Evolutionary conservation across 1,140 invertebrate species (phyloP).

Genomic region (Calycopis cecrops): DNA sequence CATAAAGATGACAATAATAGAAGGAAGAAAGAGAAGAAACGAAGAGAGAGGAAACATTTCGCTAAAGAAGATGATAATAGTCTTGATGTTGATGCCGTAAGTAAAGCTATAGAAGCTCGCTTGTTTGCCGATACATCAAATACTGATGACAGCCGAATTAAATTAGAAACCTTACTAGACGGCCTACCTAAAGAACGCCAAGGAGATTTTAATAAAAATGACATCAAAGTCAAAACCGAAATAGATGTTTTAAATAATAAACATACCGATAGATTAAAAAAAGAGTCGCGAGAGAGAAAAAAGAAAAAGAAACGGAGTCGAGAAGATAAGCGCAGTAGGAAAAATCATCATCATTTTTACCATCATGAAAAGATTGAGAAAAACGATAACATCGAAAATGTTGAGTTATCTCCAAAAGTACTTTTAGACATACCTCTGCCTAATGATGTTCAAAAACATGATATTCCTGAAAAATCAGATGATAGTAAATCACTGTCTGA

Average conservation of each 20-base stretch:
- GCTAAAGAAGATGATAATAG: slow-evolving; percentile 83
- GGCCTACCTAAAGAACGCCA: slow-evolving; percentile 52
- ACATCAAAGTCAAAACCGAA: slow-evolving; percentile 32
- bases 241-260: slow-evolving; percentile 38
- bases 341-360: slow-evolving; percentile 80
- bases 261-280: slow-evolving; percentile 65
- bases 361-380: slow-evolving; percentile 67
- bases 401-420: slow-evolving; percentile 46
- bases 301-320: slow-evolving; percentile 89
- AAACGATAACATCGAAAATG: slow-evolving; percentile 36
- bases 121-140: slow-evolving; percentile 78
- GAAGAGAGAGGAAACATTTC: slow-evolving; percentile 76
- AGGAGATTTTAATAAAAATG: slow-evolving; percentile 76
- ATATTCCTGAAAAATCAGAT: slow-evolving; percentile 39
- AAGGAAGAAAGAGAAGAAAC: slow-evolving; percentile 82
- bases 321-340: slow-evolving; percentile 83
- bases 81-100: slow-evolving; percentile 86
- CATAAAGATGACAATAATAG: slow-evolving; percentile 73
- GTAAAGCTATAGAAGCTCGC: slow-evolving; percentile 86
- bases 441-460: slow-evolving; percentile 39
- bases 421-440: slow-evolving; percentile 56
- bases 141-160: slow-evolving; percentile 47
- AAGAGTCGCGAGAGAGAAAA: slow-evolving; percentile 84
- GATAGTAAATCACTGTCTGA: slow-evolving; percentile 43
- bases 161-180: slow-evolving; percentile 52